phyloP scores from a whole-genome alignment of 2,888 invertebrate species.

The Epistrophe eligans region DNA sequence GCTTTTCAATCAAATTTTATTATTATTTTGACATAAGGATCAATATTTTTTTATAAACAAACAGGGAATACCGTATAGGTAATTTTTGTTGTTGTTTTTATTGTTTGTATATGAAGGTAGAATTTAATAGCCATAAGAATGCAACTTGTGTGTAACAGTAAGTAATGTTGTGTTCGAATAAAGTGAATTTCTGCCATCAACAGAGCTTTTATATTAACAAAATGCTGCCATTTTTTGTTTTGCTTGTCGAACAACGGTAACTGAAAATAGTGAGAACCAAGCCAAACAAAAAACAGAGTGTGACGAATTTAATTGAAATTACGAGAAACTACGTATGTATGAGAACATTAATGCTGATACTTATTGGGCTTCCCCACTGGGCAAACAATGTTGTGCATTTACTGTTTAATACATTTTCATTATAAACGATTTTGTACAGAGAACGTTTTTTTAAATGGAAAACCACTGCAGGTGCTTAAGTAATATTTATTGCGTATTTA shows the following conservation, averaged over 20 bases:
- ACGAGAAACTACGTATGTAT: not conserved
- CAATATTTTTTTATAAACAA: not conserved
- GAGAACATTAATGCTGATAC: not conserved
- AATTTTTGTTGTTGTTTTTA: not conserved
- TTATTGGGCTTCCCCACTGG: not conserved
- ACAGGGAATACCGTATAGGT: not conserved
- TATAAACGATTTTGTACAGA: not conserved
- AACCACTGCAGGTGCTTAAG: not conserved
- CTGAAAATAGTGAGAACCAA: not conserved
- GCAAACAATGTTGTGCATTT: constrained; percentile 1
- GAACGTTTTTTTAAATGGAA: constrained; percentile 4
- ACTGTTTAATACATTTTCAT: not conserved
- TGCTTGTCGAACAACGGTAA: not conserved
- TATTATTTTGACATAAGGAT: constrained; percentile 43
- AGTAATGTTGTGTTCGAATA: not conserved
- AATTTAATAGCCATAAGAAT: not conserved
- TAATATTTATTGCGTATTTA: not conserved
- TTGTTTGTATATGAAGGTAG: not conserved
- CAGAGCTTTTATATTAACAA: constrained; percentile 11
- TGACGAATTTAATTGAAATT: constrained; percentile 5
- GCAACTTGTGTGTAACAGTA: constrained; percentile 1
- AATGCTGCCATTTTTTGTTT: constrained; percentile 1
- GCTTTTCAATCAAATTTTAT: constrained; percentile 61
- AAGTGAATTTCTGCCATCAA: constrained; percentile 1
- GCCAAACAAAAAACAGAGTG: not conserved